Conservation (phyloP, 2,888 invertebrate genomes). For the Hirtodrosophila alboralis region DNA sequence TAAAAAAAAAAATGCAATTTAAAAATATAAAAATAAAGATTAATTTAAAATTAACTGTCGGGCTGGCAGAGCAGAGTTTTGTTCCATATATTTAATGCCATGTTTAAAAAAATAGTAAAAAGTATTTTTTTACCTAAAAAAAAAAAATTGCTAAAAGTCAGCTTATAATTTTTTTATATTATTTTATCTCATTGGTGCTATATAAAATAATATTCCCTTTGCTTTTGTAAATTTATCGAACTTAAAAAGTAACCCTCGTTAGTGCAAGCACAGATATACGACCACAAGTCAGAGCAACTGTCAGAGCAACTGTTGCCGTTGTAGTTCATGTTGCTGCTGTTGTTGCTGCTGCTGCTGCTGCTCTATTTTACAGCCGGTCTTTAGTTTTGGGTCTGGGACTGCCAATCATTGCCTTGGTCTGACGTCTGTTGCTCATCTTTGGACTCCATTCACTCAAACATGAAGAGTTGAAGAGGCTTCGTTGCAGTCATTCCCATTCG, state of each 20-base stretch:
- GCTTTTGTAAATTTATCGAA: background rate
- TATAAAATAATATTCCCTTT: no score
- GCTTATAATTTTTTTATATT: no score
- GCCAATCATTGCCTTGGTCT: conserved; percentile 67
- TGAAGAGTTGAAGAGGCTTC: conserved; percentile 60
- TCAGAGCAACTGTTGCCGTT: conserved; percentile 51
- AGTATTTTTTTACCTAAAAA: no score
- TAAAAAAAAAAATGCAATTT: no score
- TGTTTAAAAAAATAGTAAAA: no score
- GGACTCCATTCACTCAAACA: conserved; percentile 72
- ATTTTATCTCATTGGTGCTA: no score
- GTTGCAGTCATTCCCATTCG: conserved; percentile 29
- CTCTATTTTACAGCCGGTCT: conserved; percentile 71
- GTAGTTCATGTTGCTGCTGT: conserved; percentile 27
- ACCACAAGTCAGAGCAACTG: conserved; percentile 63
- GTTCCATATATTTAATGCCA: no score
- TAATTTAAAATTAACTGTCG: no score
- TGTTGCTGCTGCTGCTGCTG: conserved; percentile 29
- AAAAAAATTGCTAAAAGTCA: no score
- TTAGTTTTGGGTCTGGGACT: conserved; percentile 43
- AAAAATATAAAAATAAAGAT: no score
- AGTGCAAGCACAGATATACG: conserved; percentile 40
- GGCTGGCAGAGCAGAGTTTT: no score
- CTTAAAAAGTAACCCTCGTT: conserved; percentile 39
- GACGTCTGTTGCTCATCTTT: conserved; percentile 69